A percentile compares a stretch with the other conserved stretches of the same genome.
These are phyloP conservation scores for Vespertilio murinus DNA, from an alignment of 2,797 vertebrate genomes.

Conservation along the genomic window DNA sequence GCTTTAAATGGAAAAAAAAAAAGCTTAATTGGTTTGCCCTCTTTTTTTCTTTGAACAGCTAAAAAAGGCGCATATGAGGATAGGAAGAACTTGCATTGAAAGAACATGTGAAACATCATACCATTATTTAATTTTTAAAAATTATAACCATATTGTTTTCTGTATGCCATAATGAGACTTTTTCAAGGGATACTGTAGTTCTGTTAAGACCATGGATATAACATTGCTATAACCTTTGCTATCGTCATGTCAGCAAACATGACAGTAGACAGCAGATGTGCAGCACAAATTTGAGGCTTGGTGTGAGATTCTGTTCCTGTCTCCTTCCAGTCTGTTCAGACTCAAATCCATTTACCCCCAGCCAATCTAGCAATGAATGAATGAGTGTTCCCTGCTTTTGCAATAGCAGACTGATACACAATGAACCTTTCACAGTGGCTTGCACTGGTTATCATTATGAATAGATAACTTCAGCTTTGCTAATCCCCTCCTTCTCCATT, in stretches of 20 bases:
- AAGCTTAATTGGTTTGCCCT: conserved; percentile 22
- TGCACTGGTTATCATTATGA: not conserved
- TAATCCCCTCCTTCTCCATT: not conserved
- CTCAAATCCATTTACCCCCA: conserved; percentile 37
- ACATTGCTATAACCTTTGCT: not conserved
- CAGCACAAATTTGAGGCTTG: conserved; percentile 25
- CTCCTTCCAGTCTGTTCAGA: conserved; percentile 24
- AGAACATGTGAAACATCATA: not conserved
- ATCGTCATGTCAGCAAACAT: not conserved
- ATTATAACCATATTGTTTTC: not conserved
- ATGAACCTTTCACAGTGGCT: not conserved
- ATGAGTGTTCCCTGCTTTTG: not conserved
- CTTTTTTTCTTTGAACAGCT: not conserved
- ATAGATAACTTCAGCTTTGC: not conserved
- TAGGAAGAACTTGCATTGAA: not conserved
- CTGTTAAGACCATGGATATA: not conserved
- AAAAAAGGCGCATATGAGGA: not conserved
- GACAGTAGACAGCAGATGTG: not conserved
- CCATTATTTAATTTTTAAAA: not conserved
- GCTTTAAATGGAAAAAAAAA: conserved; percentile 22
- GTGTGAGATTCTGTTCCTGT: not conserved
- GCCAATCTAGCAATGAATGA: not conserved
- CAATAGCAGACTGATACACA: not conserved
- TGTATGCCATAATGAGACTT: not conserved
- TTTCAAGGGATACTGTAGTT: not conserved